Evolutionary conservation across 2,797 vertebrate genomes (phyloP), one percentile per base, ranked within the genome.

Genomic region (Menidia menidia): DNA sequence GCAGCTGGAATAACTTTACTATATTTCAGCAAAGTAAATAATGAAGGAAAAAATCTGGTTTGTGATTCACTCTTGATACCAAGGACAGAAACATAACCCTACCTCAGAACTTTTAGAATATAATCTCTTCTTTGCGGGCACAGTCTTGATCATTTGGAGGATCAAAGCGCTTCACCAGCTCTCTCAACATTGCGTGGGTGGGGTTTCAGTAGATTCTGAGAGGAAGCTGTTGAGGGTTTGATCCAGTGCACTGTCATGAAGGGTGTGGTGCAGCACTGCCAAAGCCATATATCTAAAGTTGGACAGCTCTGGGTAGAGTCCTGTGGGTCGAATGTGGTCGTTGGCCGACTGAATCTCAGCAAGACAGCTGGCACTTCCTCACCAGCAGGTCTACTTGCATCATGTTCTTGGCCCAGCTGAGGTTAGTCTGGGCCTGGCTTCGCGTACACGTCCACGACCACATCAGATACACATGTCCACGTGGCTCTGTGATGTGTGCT

Each of bases 201-300:
- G 52, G 68, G 64, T 64, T 55, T 54, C 55, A 74, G 18, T 19
- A 3, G 54, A 73, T 60, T 42, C 41, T 60, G 62, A 73, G 69
- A 82, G 62, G 68, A 71, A 72, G 61, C 72, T 62, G 71, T 68
- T 42, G 59, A 57, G 69, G 68, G 73, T 83, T 85, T 78, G 78
- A 73, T 86, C 69, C 67, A 60, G 68, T 83, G 76, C 78, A 88
- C 84, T 88, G 89, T 80, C 83, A 73, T 56, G 47, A 79, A 91
- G 91, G 89, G 90, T 82, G 91, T 68, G 89, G 90, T 78, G 18
- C 83, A n/a, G 67, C 64, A 6, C 66, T 79, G 68, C 75, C 81
- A 78, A 78, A 88, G 81, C 73, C 80, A 69, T 88, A 81, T 77
- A 75, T 88, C 90, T 89, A 93, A 91, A 92, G 73, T 84, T 71